A percentile compares a stretch with the other conserved stretches of the same genome.
Conservation (phyloP, 2,888 invertebrate genomes). For the Molorchus minor region DNA sequence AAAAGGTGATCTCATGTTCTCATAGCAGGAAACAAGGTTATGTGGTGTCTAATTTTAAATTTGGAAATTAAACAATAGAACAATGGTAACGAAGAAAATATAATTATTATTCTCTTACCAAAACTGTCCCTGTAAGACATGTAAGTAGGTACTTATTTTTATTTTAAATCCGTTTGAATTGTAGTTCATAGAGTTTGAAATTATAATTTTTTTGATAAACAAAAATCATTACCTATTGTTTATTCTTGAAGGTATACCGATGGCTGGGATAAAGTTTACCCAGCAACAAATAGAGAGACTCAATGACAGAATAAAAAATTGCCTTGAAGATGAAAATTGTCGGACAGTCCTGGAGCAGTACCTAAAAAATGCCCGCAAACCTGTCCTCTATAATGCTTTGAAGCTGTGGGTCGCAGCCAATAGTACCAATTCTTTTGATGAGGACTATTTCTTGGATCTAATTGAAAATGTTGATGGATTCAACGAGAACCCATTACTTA, state of each 20-base stretch:
- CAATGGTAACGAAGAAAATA: slow-evolving; percentile 1
- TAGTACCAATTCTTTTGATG: slow-evolving; percentile 39
- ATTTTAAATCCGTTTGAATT: slow-evolving; percentile 1
- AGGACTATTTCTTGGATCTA: slow-evolving; percentile 44
- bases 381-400: slow-evolving; percentile 38
- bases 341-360: slow-evolving; percentile 27
- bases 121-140: slow-evolving; percentile 5
- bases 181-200: no score
- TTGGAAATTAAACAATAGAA: slow-evolving; percentile 18
- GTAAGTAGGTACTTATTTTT: slow-evolving; percentile 4
- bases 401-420: slow-evolving; percentile 46
- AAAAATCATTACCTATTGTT: neutral
- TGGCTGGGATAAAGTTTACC: slow-evolving; percentile 43
- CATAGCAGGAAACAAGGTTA: slow-evolving; percentile 8
- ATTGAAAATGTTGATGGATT: slow-evolving; percentile 50
- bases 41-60: slow-evolving; percentile 1
- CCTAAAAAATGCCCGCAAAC: slow-evolving; percentile 30
- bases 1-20: no score
- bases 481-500: slow-evolving; percentile 46
- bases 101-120: neutral
- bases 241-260: slow-evolving; percentile 34
- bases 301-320: slow-evolving; percentile 48
- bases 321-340: slow-evolving; percentile 43
- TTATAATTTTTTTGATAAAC: no score
- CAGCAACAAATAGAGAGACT: slow-evolving; percentile 46